Percentiles rank a stretch among this genome's conserved stretches.
phyloP scores from a whole-genome alignment of 2,888 invertebrate species.

The Toxonevra muliebris region DNA sequence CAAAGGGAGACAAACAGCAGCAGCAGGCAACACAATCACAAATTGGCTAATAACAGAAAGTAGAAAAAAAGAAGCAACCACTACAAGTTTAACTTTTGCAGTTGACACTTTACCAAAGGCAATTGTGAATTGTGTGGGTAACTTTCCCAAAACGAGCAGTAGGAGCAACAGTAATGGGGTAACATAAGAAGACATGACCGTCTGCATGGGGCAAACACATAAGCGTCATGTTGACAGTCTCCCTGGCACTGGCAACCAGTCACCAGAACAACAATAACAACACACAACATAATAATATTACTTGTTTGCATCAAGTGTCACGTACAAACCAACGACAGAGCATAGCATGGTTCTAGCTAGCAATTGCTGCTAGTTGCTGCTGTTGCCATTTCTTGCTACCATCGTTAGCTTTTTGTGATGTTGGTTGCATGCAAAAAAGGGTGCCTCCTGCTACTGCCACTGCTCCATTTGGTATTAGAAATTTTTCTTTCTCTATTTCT shows the following conservation, averaged over 20 bases:
- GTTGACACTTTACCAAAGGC: neutral
- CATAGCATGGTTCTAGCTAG: conserved; percentile 5
- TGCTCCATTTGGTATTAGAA: too few relatives aligned
- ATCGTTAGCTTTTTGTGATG: conserved; percentile 19
- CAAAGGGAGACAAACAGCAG: conserved; percentile 5
- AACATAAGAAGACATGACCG: neutral
- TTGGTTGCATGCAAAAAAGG: too few relatives aligned
- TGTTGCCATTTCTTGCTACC: conserved; percentile 6
- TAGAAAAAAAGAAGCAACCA: neutral
- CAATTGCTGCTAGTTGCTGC: too few relatives aligned
- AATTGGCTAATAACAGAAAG: neutral
- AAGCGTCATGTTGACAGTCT: neutral
- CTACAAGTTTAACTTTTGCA: neutral
- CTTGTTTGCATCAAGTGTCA: neutral
- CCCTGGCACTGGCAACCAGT: neutral
- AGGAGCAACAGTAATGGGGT: neutral
- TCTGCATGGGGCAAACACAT: neutral
- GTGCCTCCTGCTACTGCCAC: too few relatives aligned
- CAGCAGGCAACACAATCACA: neutral
- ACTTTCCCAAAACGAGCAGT: neutral
- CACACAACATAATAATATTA: neutral
- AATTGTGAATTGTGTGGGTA: neutral
- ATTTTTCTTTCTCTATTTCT: too few relatives aligned
- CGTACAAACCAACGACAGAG: neutral
- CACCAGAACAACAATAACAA: neutral